Conservation (phyloP, 2,797 vertebrate genomes). For the Pipistrellus pygmaeus region DNA sequence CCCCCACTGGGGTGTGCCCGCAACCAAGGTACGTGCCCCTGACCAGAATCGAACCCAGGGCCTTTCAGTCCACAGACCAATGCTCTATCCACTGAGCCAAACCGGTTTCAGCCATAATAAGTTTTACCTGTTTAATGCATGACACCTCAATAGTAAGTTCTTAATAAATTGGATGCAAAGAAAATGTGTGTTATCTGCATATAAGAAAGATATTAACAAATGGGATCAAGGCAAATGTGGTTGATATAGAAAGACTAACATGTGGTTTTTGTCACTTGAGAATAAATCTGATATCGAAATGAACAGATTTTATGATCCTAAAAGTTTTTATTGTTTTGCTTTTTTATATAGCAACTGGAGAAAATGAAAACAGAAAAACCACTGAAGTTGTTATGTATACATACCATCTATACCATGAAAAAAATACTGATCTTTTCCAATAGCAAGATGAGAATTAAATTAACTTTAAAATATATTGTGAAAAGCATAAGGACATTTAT, state of each 20-base stretch:
- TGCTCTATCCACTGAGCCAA: too few relatives aligned
- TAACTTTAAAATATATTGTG: conserved; percentile 69
- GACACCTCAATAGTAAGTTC: background rate
- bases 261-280: background rate
- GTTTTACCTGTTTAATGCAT: background rate
- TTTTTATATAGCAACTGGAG: conserved; percentile 32
- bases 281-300: conserved; percentile 36
- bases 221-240: background rate
- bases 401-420: background rate
- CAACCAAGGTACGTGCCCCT: too few relatives aligned
- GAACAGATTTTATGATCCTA: conserved; percentile 32
- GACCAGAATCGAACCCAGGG: too few relatives aligned
- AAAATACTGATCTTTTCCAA: conserved; percentile 50
- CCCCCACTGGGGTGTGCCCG: too few relatives aligned
- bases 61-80: too few relatives aligned
- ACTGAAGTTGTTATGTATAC: background rate
- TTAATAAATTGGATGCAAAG: background rate
- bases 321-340: conserved; percentile 21
- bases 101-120: background rate
- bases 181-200: background rate
- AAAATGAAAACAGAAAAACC: conserved; percentile 60
- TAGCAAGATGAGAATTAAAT: conserved; percentile 69
- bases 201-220: background rate
- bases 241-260: background rate
- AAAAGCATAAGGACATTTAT: conserved; percentile 76